Base-by-base conservation (phyloP, 2,113 vertebrate species). In the Tyrannus savana region DNA sequence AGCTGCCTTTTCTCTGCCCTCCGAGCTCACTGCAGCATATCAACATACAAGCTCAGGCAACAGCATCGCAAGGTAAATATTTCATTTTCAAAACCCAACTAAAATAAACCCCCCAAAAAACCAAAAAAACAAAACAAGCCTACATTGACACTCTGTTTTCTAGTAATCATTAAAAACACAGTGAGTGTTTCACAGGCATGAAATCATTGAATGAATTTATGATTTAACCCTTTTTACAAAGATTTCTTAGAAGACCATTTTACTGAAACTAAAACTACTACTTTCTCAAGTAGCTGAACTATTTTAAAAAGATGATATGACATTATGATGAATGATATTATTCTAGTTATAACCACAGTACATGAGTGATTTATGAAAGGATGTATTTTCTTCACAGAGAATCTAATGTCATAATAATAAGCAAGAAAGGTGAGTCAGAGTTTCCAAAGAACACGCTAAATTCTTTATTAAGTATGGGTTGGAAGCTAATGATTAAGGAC, bases 21-120 rank as follows among this genome's bases (percentile, higher is more conserved):
- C 19, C 0, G 0, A 74, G 37, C 15, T 89, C 39, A 9, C 30
- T 25, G 31, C 31, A 59, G 18, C 1, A 1, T 35, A 15, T 41
- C 58, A 63, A 17, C 2, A 0, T 59, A 31, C 21, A 35, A 74
- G n/a, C 67, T 64, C 41, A 50, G 59, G 28, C n/a, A 53, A 37
- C 23, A n/a, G 14, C 47, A n/a, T 71, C 46, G 23, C 15, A 15
- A 46, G 12, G 33, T 55, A 84, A 71, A 39, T 50, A 56, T 7
- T 76, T 67, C 2, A 31, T n/a, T 49, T 81, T 49, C 19, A 22
- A 31, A 64, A 44, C 15, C 9, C 12, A 44, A 31, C 41, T 14
- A 30, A 42, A 42, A 46, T 6, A 39, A 28, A 19, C 14, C 17
- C 60, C 25, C 41, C 8, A 15, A 44, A 44, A 44, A 44, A 19